Base-by-base conservation (phyloP, 2,888 invertebrate species). In the Phyllotreta cruciferae region DNA sequence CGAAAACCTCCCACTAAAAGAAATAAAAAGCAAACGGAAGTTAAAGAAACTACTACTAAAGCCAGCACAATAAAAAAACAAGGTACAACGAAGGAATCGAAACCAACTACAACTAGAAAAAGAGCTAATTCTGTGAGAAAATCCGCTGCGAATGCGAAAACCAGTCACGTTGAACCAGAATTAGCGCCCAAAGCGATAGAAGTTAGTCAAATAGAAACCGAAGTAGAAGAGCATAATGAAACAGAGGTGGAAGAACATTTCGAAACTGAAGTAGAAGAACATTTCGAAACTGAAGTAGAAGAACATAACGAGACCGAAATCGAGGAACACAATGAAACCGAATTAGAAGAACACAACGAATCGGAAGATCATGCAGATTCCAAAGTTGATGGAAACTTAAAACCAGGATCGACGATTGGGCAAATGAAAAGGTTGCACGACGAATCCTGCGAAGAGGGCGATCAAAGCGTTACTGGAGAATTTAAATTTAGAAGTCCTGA, bases 401-500 rank as follows among this genome's bases (percentile, higher is more conserved):
- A 72, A 50, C 68, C 68, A n/a, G 71, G 68, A 6, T 62, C 69
- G 3, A 61, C 13, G 41, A 11, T 34, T 3, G 68, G 66, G 0
- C 71, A 70, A 45, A 41, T 64, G 10, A 71, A 73, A 57, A 56
- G 71, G 13, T 52, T 61, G 42, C 64, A 64, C 6, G 73, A 73
- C 11, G 73, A 74, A 58, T 56, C 63, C 13, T 66, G 66, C 42
- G 78, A 77, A 63, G 76, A 72, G 74, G 78, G 76, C 65, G 67
- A 64, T 1, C 54, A 64, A 7, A 74, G 72, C 57, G 75, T 73
- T 57, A 70, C 73, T 4, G 75, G 75, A 3, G 70, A 74, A 11
- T 77, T 76, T 35, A 73, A 76, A 62, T 37, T 60, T 5, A 66
- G 68, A 6, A 79, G 78, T 68, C 79, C 80, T 0, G 79, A 76